A percentile compares a stretch with the other conserved stretches of the same genome.
phyloP scores from a whole-genome alignment of 2,888 invertebrate genomes.

The Gastracanthus pulcherrimus region DNA sequence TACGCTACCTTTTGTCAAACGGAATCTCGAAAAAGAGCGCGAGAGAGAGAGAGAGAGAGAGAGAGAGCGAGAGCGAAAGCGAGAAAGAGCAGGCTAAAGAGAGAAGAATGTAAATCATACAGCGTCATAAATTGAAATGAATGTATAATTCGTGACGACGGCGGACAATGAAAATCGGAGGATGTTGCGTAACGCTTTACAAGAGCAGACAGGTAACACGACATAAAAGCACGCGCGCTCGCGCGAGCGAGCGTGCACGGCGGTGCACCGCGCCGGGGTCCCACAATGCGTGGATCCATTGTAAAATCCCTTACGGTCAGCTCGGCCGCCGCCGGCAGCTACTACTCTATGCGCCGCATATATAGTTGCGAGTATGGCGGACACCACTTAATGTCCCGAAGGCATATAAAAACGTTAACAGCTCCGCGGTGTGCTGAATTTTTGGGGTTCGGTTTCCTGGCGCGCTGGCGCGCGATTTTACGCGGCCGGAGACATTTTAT shows the following conservation, averaged over 20 bases:
- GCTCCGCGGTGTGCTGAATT: conserved; percentile 7
- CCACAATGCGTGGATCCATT: too few species aligned
- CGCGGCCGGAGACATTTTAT: too few species aligned
- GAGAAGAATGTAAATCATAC: conserved; percentile 54
- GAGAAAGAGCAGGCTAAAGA: conserved; percentile 2
- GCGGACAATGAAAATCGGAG: conserved; percentile 62
- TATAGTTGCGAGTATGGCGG: too few species aligned
- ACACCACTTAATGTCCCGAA: conserved; percentile 19
- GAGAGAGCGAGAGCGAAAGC: conserved; percentile 16
- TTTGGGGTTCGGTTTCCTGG: too few species aligned
- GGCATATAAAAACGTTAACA: conserved; percentile 23
- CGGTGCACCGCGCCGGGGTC: too few species aligned
- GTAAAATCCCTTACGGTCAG: conserved; percentile 43
- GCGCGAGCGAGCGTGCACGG: neutral
- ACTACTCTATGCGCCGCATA: too few species aligned
- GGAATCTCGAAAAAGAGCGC: neutral
- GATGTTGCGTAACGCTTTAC: conserved; percentile 61
- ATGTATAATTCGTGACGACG: conserved; percentile 58
- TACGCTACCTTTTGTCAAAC: conserved; percentile 39
- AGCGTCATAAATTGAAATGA: conserved; percentile 56
- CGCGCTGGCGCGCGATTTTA: too few species aligned
- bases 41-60: conserved; percentile 8
- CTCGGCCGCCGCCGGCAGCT: too few species aligned
- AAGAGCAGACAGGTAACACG: conserved; percentile 59
- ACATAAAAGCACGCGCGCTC: conserved; percentile 40